These are phyloP conservation scores for Ylistrum balloti DNA, from an alignment of 1,140 invertebrate genomes.

Conservation along the genomic window DNA sequence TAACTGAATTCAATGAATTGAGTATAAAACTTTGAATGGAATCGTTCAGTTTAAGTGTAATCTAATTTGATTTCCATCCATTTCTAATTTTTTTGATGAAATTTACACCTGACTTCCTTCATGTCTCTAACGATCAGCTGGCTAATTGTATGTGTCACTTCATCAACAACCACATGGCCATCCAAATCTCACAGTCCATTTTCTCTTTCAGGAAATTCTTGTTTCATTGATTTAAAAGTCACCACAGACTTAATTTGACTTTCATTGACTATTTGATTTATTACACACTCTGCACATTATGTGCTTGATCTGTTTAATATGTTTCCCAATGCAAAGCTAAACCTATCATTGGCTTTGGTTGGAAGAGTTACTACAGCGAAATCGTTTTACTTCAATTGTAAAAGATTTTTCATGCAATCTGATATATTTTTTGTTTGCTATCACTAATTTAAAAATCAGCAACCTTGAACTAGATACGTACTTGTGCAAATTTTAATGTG, in stretches of 20 bases:
- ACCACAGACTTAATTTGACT: neutral
- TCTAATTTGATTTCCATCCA: conserved; percentile 1
- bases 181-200: neutral
- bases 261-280: neutral
- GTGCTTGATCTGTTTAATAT: neutral
- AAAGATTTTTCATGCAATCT: neutral
- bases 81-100: neutral
- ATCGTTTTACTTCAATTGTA: neutral
- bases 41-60: neutral
- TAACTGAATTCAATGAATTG: neutral
- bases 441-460: neutral
- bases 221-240: neutral
- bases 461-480: neutral
- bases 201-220: neutral
- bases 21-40: neutral
- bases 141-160: neutral
- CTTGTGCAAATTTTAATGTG: too few species aligned
- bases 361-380: neutral
- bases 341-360: neutral
- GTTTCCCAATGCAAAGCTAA: neutral
- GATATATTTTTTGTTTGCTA: neutral
- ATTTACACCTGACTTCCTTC: neutral
- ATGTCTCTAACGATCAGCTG: neutral
- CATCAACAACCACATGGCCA: neutral
- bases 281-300: neutral